These are phyloP conservation scores for Sitta europaea DNA, from an alignment of 2,113 vertebrate genomes.

Conservation along the genomic window DNA sequence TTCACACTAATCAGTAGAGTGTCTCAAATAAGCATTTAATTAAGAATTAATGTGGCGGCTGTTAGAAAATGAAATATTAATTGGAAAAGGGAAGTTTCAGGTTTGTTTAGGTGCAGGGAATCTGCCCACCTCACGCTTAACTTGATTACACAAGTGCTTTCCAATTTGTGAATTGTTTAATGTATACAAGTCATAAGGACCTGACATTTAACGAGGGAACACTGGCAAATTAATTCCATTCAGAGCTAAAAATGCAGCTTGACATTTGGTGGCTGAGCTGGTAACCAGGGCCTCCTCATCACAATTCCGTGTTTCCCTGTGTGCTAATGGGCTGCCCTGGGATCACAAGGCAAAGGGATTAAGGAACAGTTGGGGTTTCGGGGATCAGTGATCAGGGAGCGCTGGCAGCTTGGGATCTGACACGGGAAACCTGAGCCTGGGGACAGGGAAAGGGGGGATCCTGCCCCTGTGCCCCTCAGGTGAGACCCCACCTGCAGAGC, in stretches of 20 bases:
- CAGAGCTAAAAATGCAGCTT: conserved; percentile 40
- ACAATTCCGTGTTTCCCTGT: background rate
- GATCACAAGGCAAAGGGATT: background rate
- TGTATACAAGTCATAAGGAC: conserved; percentile 38
- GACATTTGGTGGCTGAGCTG: conserved; percentile 30
- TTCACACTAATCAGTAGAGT: conserved; percentile 51
- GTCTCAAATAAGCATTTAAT: conserved; percentile 64
- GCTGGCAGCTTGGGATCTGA: background rate
- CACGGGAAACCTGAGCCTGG: background rate
- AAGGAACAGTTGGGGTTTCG: background rate
- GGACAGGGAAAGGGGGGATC: background rate
- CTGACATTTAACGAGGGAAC: conserved; percentile 62
- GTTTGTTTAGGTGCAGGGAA: conserved; percentile 43
- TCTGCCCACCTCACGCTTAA: background rate
- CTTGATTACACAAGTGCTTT: conserved; percentile 57
- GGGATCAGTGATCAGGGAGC: background rate
- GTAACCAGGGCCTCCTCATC: background rate
- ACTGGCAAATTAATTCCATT: conserved; percentile 54
- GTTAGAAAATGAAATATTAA: conserved; percentile 62
- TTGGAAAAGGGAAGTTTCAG: conserved; percentile 46
- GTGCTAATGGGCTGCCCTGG: conserved; percentile 21
- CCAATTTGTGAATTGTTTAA: conserved; percentile 57
- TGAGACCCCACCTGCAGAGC: background rate
- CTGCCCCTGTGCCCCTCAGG: background rate
- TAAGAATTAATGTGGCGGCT: conserved; percentile 52